Evolutionary conservation across 2,113 vertebrate genomes (phyloP).

Genomic region (Myotis davidii): DNA sequence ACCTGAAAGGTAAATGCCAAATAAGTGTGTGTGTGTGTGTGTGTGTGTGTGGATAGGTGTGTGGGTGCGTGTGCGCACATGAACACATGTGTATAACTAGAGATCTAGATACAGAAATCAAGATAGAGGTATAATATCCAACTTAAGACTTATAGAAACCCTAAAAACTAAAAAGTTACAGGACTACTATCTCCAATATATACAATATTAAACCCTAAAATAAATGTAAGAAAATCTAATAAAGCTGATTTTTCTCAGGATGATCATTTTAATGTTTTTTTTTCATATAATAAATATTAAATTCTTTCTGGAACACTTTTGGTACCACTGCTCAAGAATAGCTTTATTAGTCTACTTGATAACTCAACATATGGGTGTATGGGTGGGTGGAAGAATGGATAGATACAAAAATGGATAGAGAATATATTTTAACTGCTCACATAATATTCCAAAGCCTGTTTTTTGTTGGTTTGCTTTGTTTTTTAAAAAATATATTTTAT

Average conservation of each 20-base stretch:
- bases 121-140: not conserved
- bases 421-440: not conserved
- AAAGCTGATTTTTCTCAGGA: conserved; percentile 15
- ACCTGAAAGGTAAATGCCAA: not conserved
- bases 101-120: not conserved
- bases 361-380: not conserved
- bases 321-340: not conserved
- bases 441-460: not conserved
- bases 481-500: too few relatives aligned
- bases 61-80: too few relatives aligned
- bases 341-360: not conserved
- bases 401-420: not conserved
- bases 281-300: not conserved
- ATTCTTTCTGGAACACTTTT: not conserved
- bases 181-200: not conserved
- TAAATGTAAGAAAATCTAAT: not conserved
- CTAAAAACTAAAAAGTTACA: not conserved
- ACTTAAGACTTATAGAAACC: not conserved
- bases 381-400: not conserved
- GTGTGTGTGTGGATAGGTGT: not conserved
- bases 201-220: not conserved
- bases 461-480: too few relatives aligned
- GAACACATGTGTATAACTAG: not conserved
- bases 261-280: not conserved
- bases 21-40: not conserved